phyloP scores from a whole-genome alignment of 2,113 vertebrate species.

The Platichthys stellatus region DNA sequence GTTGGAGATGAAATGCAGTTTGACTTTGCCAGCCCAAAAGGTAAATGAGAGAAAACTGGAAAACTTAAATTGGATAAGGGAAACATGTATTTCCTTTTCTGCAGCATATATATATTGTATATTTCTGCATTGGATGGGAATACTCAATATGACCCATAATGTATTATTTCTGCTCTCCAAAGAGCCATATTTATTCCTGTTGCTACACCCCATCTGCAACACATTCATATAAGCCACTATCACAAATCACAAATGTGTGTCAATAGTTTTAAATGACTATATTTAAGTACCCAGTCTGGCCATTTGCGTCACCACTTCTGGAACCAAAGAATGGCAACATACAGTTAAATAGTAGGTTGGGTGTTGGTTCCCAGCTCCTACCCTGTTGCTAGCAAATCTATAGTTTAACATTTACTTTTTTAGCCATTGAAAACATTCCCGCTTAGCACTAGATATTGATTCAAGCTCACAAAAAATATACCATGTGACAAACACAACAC shows the following conservation, averaged over 20 bases:
- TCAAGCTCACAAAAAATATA: not conserved
- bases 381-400: not conserved
- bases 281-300: not conserved
- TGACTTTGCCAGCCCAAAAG: conserved; percentile 16
- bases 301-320: not conserved
- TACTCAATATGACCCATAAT: not conserved
- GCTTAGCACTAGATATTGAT: too few species aligned
- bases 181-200: not conserved
- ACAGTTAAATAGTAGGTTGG: not conserved
- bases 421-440: too few species aligned
- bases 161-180: not conserved
- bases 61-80: not conserved
- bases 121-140: too few species aligned
- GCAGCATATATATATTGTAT: not conserved
- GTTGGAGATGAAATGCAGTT: conserved; percentile 18
- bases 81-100: not conserved
- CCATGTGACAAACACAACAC: not conserved
- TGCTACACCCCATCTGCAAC: not conserved
- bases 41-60: not conserved
- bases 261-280: not conserved
- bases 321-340: not conserved
- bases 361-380: not conserved
- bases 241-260: not conserved
- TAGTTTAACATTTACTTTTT: too few species aligned
- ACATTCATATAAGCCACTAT: not conserved